These are phyloP conservation scores for Pherbina coryleti DNA, from an alignment of 2,888 invertebrate species.

Conservation along the genomic window DNA sequence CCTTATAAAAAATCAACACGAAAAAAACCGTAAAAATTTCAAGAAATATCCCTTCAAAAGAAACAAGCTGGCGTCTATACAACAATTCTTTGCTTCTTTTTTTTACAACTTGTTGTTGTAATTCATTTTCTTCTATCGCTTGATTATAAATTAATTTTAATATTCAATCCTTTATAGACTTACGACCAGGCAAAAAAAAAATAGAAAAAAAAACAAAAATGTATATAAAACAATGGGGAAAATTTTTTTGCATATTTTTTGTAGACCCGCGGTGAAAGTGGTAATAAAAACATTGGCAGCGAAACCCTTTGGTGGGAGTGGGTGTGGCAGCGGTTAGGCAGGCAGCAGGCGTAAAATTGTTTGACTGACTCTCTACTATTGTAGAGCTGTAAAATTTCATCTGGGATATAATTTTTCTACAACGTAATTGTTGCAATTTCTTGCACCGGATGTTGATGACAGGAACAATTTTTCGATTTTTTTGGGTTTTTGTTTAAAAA, in stretches of 20 bases:
- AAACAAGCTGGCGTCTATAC: slow-evolving; percentile 33
- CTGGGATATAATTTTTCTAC: neutral
- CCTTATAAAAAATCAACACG: neutral
- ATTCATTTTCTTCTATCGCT: slow-evolving; percentile 39
- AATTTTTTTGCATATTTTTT: neutral
- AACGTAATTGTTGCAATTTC: slow-evolving; percentile 2
- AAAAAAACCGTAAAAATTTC: neutral
- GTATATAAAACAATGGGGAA: slow-evolving; percentile 3
- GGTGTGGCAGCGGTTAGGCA: neutral
- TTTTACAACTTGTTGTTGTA: neutral
- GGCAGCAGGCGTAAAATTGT: slow-evolving; percentile 18
- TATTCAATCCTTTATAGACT: slow-evolving; percentile 50
- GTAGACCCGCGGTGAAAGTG: neutral
- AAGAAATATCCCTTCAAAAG: neutral
- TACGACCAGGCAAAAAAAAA: neutral
- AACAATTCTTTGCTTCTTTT: neutral
- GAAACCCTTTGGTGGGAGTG: neutral
- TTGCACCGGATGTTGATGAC: slow-evolving; percentile 30
- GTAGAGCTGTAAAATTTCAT: neutral
- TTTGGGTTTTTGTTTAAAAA: neutral
- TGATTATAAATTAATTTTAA: slow-evolving; percentile 55
- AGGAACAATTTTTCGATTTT: slow-evolving; percentile 2
- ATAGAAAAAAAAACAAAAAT: neutral
- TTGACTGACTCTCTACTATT: neutral
- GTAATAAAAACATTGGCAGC: slow-evolving; percentile 1